These are phyloP conservation scores for Nephrotoma flavescens DNA, from an alignment of 2,888 invertebrate species.

Conservation along the genomic window DNA sequence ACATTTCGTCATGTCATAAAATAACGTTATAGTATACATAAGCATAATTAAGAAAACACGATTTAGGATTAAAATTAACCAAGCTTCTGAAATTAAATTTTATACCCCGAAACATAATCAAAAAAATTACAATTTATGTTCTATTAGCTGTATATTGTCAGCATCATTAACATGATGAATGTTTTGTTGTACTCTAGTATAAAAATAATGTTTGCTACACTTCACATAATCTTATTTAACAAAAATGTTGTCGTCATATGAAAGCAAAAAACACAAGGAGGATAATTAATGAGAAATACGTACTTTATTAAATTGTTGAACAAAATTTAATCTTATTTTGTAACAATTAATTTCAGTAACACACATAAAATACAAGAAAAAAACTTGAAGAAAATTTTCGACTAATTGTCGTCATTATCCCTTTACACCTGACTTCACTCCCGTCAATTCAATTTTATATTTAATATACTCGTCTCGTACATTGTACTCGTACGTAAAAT, in stretches of 20 bases:
- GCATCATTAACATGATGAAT: not conserved
- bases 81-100: no score
- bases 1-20: no score
- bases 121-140: no score
- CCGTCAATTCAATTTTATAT: not conserved
- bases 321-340: not conserved
- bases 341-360: not conserved
- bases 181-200: not conserved
- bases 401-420: not conserved
- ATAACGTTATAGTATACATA: no score
- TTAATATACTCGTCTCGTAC: not conserved
- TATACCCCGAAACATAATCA: no score
- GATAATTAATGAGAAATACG: not conserved
- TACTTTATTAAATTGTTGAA: not conserved
- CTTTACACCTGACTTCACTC: not conserved
- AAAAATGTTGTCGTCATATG: not conserved
- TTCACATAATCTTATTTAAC: not conserved
- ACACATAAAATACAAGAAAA: not conserved
- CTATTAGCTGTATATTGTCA: not conserved
- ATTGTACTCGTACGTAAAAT: not conserved
- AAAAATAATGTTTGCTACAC: not conserved
- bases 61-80: no score
- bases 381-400: not conserved
- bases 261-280: not conserved
- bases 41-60: no score